Percentiles rank a stretch among this genome's conserved stretches.
Evolutionary conservation across 2,888 invertebrate genomes (phyloP).

Genomic region (Proisotoma minuta): DNA sequence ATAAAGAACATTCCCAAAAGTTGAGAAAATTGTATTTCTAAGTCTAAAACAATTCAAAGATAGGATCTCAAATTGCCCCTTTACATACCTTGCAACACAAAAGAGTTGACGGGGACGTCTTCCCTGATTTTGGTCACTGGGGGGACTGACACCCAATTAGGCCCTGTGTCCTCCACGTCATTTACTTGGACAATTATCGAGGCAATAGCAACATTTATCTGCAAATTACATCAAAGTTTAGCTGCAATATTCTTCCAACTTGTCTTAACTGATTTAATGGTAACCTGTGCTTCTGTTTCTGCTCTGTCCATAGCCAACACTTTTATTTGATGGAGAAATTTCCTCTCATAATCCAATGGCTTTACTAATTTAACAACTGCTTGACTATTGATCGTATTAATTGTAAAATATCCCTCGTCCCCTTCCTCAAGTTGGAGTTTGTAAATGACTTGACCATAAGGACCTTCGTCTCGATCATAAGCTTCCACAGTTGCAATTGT

Average conservation of each 20-base stretch:
- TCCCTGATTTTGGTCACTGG: constrained; percentile 84
- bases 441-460: constrained; percentile 87
- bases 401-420: constrained; percentile 69
- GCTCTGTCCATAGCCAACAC: constrained; percentile 79
- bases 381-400: constrained; percentile 78
- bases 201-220: constrained; percentile 82
- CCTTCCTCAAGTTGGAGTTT: constrained; percentile 76
- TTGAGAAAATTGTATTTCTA: too few species aligned
- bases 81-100: constrained; percentile 70
- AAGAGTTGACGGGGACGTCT: constrained; percentile 73
- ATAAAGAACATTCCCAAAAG: constrained; percentile 5
- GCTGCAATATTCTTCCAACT: too few species aligned
- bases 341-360: constrained; percentile 76
- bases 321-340: constrained; percentile 78
- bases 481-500: constrained; percentile 77
- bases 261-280: too few species aligned
- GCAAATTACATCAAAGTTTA: too few species aligned
- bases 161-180: constrained; percentile 67
- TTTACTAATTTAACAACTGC: constrained; percentile 73
- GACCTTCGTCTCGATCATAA: constrained; percentile 82
- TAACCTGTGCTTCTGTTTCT: constrained; percentile 59
- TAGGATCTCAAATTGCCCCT: too few species aligned
- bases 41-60: too few species aligned
- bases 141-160: constrained; percentile 79
- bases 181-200: constrained; percentile 78